Base-by-base conservation (phyloP, 1,140 invertebrate species). In the Aphaenogaster floridana region DNA sequence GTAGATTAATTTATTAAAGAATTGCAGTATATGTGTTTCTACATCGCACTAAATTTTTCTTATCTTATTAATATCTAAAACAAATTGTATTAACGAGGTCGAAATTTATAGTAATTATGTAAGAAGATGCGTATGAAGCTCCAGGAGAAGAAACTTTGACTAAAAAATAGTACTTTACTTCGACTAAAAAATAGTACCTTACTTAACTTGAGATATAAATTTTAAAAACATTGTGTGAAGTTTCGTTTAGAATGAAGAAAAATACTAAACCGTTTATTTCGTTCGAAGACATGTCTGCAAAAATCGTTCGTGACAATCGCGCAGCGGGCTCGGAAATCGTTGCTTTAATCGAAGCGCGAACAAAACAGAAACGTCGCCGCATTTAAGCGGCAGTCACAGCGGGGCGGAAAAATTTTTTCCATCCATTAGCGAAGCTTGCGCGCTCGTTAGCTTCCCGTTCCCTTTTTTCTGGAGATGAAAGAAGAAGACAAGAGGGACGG, bases 281-380 rank as follows among this genome's bases (percentile, higher is more conserved):
- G 39, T 17, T 74, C 13, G 13, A 74, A 83, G 54, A 48, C 7
- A 28, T 50, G 59, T 88, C 63, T 48, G 28, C 39, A 77, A 89
- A 76, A 89, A 84, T 71, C 45, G n/a, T 45, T 57, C 77, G 64
- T 34, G 28, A 48, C 68, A 61, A 59, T 17, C 15, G 11, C 6
- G 13, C 34, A n/a, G 3, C 42, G 13, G 21, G 68, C 71, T 52
- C 63, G 71, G 45, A 81, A 90, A 89, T 90, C 77, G 61, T 83
- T 72, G 84, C 71, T 87, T 90, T 83, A 87, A 77, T 63, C 71
- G 50, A 57, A 77, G 48, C 63, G 85, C 86, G 80, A 87, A 76
- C 72, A 86, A 90, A 90, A 90, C 86, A 89, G 89, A 28, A 77
- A 77, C 50, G 34, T 64, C 66, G 88, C 34, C 69, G 69, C 42